Conservation (phyloP, 2,113 vertebrate genomes). For the Thamnaconus septentrionalis region DNA sequence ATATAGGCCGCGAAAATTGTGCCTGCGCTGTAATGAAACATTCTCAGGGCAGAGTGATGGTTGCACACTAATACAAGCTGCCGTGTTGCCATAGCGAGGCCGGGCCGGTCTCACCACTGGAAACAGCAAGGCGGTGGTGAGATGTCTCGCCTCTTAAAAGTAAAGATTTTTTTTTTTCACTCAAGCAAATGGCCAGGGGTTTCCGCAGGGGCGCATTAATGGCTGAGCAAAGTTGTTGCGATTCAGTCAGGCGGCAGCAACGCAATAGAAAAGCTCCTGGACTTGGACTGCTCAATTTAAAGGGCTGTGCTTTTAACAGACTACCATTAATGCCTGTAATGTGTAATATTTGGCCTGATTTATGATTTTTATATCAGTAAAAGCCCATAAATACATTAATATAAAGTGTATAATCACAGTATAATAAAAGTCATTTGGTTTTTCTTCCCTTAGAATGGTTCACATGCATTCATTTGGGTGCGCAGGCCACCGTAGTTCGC, state of each 20-base stretch:
- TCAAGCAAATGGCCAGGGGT: constrained; percentile 27
- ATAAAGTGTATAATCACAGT: no score
- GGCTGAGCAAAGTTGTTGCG: constrained; percentile 18
- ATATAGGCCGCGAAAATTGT: constrained; percentile 74
- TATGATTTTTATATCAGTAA: no score
- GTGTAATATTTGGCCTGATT: no score
- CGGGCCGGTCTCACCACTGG: constrained; percentile 17
- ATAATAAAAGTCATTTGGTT: no score
- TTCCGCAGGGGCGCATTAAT: constrained; percentile 17
- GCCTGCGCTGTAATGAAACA: constrained; percentile 76
- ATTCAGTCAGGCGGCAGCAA: constrained; percentile 25
- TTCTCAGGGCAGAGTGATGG: constrained; percentile 72
- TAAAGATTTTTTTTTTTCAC: constrained; percentile 5
- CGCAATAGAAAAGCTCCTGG: neutral
- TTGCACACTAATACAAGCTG: constrained; percentile 66
- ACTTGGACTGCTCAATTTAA: neutral
- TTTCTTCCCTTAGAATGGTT: no score
- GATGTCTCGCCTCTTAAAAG: constrained; percentile 31
- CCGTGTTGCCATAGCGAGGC: constrained; percentile 42
- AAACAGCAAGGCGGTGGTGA: constrained; percentile 23
- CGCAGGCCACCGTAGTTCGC: no score
- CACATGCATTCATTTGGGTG: no score
- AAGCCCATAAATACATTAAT: no score
- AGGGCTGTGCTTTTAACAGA: no score
- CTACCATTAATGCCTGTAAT: no score